Base-by-base conservation (phyloP, 2,113 vertebrate genomes). In the Lamprologus callipterus region DNA sequence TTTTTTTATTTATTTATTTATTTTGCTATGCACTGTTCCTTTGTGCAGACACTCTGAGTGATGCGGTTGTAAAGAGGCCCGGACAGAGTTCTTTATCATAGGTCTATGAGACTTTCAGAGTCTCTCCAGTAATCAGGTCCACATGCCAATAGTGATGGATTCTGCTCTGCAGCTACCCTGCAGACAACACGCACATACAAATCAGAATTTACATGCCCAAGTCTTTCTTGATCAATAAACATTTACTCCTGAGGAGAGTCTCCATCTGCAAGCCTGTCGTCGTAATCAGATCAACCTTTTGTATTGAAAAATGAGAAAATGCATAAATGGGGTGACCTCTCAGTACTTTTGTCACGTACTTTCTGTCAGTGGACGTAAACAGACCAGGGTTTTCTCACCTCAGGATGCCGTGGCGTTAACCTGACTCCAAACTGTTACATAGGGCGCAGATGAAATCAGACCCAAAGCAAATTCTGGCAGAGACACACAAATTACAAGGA, bases 91-190 rank as follows among this genome's bases (percentile, higher is more conserved):
- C 94, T 96, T 95, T 90, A 94, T 95, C 93, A 95, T 92, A 80
- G 92, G 89, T 96, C 95, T 94, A 95, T 93, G 91, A 96, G 95
- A 93, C 91, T 94, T 93, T 92, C 90, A 89, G 92, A 86, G 93
- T 92, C 95, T 94, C 93, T 93, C 88, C 79, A 93, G 95, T 96
- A 96, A 96, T 96, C 96, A 95, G 91, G 92, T 91, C 80, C 91
- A 95, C 91, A 93, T 96, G 96, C 94, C 96, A 94, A 97, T 96
- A 96, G 93, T 96, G 96, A 96, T 96, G 96, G 95, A 97, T 96
- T 95, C 90, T 42, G 85, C 80, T 87, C 85, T 85, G 88, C 87
- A 80, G 92, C 88, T 14, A 33, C 85, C 42, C 88, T 19, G 80
- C 75, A 84, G 88, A 94, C 91, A 86, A 86, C 82, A 58, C 88